Evolutionary conservation across 2,888 invertebrate genomes (phyloP), one percentile per base, ranked within the genome.

Genomic region (Ophion obscuratus): DNA sequence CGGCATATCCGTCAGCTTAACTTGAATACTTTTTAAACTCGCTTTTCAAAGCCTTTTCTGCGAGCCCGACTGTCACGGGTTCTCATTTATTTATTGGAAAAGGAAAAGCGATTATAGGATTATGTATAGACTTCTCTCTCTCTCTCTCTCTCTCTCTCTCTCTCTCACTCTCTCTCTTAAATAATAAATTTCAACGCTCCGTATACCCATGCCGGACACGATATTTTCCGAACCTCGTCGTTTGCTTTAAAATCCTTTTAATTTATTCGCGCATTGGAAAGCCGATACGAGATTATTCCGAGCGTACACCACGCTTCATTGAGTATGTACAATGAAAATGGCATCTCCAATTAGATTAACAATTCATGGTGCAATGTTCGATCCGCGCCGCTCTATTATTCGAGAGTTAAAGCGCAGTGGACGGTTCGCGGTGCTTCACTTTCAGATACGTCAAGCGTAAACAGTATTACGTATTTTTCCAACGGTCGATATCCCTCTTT

Each of bases 51-150:
- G 73, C 20, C n/a, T 24, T 27, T n/a, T 64, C 17, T 27, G 14
- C 78, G 14, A 40, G 73, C 53, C 24, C 2, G 36, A 59, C 40
- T 75, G 77, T 85, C 81, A 74, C n/a, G 44, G 36, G 14, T 4
- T 68, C 71, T 82, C 64, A 82, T 79, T 85, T 78, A 78, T 85
- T 81, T 36, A 81, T 53, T 59, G 7, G 78, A 66, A 78, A 81
- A 27, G 64, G 67, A 68, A 53, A 3, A 57, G 31, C 68, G 74
- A 73, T 47, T 27, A 44, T 62, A 24, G 44, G 24, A 68, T n/a
- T n/a, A 64, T 44, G 47, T 78, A 81, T 75, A 66, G n/a, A 7
- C 24, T 47, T 47, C 36, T 68, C 5, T 6, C 20, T 1, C 24
- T 11, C 14, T 11, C 1, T 24, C 20, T 4, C 61, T 27, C 47